phyloP scores from a whole-genome alignment of 2,113 vertebrate genomes.

The Okapia johnstoni region DNA sequence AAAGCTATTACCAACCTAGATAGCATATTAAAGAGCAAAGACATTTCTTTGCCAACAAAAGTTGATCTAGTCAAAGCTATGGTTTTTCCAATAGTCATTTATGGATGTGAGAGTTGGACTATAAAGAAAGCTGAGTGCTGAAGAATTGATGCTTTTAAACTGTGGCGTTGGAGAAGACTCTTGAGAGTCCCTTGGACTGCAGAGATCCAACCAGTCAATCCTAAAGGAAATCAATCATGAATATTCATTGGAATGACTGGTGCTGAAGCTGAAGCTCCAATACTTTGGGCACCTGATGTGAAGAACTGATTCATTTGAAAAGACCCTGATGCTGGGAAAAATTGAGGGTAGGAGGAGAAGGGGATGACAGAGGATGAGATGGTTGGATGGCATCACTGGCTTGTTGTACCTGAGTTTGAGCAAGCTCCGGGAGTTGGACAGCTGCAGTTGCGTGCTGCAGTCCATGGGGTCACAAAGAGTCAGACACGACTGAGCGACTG shows the following conservation, averaged over 20 bases:
- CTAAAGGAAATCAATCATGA: not conserved
- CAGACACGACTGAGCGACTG: accelerated
- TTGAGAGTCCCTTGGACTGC: not conserved
- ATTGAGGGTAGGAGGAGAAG: not conserved
- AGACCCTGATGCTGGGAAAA: not conserved
- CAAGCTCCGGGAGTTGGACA: not conserved
- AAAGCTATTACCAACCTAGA: not conserved
- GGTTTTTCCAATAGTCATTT: not conserved
- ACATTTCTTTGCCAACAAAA: not conserved
- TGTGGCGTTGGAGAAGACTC: not conserved
- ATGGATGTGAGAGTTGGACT: not conserved
- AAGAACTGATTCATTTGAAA: not conserved
- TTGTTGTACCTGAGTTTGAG: not conserved
- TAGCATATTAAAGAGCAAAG: not conserved
- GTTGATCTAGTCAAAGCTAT: not conserved
- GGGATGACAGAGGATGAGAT: not conserved
- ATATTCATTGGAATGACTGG: not conserved
- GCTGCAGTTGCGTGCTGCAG: not conserved
- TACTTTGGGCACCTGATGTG: not conserved
- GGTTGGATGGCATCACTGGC: not conserved
- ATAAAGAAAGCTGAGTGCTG: not conserved
- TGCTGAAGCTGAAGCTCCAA: not conserved
- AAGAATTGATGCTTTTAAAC: not conserved
- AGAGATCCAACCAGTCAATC: not conserved
- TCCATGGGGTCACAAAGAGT: not conserved